Conservation (phyloP, 1,140 invertebrate genomes). For the Marisa cornuarietis region DNA sequence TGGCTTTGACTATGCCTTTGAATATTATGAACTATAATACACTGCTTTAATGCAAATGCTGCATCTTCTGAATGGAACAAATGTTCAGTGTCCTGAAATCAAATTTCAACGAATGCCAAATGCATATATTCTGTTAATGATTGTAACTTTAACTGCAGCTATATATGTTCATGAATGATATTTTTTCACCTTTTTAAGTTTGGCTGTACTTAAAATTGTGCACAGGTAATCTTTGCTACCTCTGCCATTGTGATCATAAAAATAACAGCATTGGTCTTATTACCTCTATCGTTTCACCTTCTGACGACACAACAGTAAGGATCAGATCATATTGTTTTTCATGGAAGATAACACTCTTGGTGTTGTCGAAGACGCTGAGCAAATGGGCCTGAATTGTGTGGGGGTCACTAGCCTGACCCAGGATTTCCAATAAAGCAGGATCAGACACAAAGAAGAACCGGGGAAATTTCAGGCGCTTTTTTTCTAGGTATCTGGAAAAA, state of each 20-base stretch:
- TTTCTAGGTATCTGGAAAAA: slow-evolving; percentile 84
- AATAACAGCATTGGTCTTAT: slow-evolving; percentile 24
- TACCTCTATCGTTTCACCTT: slow-evolving; percentile 88
- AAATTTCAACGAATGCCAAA: background rate
- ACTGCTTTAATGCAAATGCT: no score
- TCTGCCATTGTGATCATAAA: background rate
- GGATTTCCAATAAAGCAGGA: slow-evolving; percentile 91
- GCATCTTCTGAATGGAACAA: no score
- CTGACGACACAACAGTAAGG: slow-evolving; percentile 88
- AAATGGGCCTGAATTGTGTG: slow-evolving; percentile 97
- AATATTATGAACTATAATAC: no score
- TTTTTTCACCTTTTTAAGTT: background rate
- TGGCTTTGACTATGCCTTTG: no score
- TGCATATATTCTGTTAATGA: background rate
- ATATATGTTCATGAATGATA: background rate
- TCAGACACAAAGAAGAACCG: slow-evolving; percentile 98
- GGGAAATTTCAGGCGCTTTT: slow-evolving; percentile 94
- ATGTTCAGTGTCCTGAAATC: background rate
- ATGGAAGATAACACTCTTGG: slow-evolving; percentile 90
- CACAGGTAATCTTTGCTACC: background rate
- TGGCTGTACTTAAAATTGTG: no score
- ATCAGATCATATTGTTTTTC: slow-evolving; percentile 97
- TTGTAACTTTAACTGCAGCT: background rate
- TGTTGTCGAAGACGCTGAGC: slow-evolving; percentile 96
- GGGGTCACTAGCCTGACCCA: slow-evolving; percentile 95